Evolutionary conservation across 1,140 invertebrate species (phyloP).

Genomic region (Venturia canescens): DNA sequence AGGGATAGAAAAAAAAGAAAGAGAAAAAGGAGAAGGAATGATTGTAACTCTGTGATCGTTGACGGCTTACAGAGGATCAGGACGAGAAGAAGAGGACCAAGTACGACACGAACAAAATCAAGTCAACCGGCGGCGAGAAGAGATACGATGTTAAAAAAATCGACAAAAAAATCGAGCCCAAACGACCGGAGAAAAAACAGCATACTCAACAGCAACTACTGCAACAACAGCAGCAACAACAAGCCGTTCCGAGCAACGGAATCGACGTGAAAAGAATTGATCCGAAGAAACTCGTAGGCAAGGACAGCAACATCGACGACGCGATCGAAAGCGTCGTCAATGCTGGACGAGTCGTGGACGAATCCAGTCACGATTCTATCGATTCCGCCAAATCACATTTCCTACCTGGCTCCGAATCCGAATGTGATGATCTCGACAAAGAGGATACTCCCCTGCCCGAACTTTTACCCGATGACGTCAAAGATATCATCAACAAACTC

Average conservation of each 20-base stretch:
- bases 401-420: constrained; percentile 66
- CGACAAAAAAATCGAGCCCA: constrained; percentile 70
- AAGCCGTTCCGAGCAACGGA: constrained; percentile 59
- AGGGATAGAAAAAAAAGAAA: not conserved
- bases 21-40: not conserved
- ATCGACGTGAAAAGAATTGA: constrained; percentile 67
- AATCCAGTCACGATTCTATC: constrained; percentile 73
- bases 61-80: constrained; percentile 67
- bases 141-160: constrained; percentile 24
- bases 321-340: constrained; percentile 80
- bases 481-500: constrained; percentile 78
- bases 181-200: constrained; percentile 69
- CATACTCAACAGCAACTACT: not conserved
- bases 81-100: constrained; percentile 71
- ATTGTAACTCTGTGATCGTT: constrained; percentile 29
- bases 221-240: constrained; percentile 5
- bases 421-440: constrained; percentile 71
- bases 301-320: constrained; percentile 71
- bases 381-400: constrained; percentile 71
- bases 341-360: constrained; percentile 72
- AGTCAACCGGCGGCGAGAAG: constrained; percentile 27
- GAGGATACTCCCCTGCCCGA: constrained; percentile 78
- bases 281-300: constrained; percentile 63
- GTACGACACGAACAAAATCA: constrained; percentile 53
- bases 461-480: constrained; percentile 79